Percentiles rank a stretch among this genome's conserved stretches.
phyloP scores from a whole-genome alignment of 2,888 invertebrate genomes.

The Drosophila cracens region DNA sequence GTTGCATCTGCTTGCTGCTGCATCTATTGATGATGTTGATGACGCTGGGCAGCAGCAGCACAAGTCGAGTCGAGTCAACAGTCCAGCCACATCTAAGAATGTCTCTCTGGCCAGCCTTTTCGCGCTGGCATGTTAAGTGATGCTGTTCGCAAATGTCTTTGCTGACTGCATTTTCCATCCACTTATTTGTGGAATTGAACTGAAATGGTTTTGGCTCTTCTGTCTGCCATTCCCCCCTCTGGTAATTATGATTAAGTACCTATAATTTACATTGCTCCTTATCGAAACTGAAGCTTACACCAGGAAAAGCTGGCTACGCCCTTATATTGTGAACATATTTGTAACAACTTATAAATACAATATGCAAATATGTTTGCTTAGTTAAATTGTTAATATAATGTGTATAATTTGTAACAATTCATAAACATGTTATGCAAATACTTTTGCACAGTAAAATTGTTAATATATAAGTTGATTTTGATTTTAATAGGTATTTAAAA shows the following conservation, averaged over 20 bases:
- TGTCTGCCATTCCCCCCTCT: conserved; percentile 6
- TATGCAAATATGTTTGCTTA: neutral
- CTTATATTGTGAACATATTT: neutral
- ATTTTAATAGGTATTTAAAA: neutral
- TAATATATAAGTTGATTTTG: neutral
- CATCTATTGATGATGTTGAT: conserved; percentile 76
- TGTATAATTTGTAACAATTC: neutral
- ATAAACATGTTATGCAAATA: neutral
- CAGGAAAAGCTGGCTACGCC: neutral
- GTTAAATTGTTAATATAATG: too few relatives aligned
- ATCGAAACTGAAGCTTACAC: neutral
- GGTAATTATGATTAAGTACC: conserved; percentile 43
- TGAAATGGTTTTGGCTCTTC: conserved; percentile 28
- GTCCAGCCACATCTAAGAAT: conserved; percentile 37
- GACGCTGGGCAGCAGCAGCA: conserved; percentile 49
- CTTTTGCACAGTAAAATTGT: too few relatives aligned
- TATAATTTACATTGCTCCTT: conserved; percentile 1
- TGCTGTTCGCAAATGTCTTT: conserved; percentile 58
- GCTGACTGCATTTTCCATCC: conserved; percentile 8
- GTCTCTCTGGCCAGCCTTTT: conserved; percentile 46
- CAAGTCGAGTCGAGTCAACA: neutral
- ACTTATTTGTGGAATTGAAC: conserved; percentile 36
- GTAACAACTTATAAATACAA: neutral
- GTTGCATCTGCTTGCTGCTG: conserved; percentile 53
- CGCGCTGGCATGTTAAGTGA: conserved; percentile 60